Evolutionary conservation across 2,888 invertebrate species (phyloP), one percentile per base, ranked within the genome.

Genomic region (Lydus trimaculatus): DNA sequence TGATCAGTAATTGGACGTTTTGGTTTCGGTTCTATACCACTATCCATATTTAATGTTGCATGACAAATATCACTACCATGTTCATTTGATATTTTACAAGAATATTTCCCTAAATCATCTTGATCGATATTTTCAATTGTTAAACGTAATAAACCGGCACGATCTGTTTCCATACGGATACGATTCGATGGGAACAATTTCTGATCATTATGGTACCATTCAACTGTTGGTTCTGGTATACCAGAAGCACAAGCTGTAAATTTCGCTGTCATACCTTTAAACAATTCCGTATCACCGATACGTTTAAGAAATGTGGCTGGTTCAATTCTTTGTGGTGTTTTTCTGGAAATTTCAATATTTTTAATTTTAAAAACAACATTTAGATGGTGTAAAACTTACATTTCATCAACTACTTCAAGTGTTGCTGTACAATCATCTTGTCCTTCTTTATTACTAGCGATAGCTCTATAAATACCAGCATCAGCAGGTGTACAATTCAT

Each of bases 221-320:
- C 95, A 61, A 93, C 94, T 67, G 93, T 94, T 0, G 96, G 96
- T 66, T 95, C 95, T 0, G 97, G 97, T 67, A 89, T 89, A 67
- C 97, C 97, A 60, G 93, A 91, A 61, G 93, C 92, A 83, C 96
- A 96, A 65, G 96, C 96, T n/a, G 96, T 97, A 84, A 97, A 96
- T 86, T 95, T 95, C 65, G 94, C 96, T 58, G 93, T 91, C 92
- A 96, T 94, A 39, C 95, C 94, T 79, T 92, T 91, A 84, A 92
- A 92, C 64, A 95, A 90, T 84, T 96, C 96, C 52, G 92, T 92
- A 83, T 96, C 96, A 0, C 95, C 95, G 78, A 96, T 93, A 81
- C 91, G 92, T 87, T 97, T 97, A 78, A 97, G 86, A 89, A 97
- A 97, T 60, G 91, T 89, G 5, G 97, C 96, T 0, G 95, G 90